These are phyloP conservation scores for Microcaecilia unicolor DNA, from an alignment of 2,797 vertebrate species.

Conservation along the genomic window DNA sequence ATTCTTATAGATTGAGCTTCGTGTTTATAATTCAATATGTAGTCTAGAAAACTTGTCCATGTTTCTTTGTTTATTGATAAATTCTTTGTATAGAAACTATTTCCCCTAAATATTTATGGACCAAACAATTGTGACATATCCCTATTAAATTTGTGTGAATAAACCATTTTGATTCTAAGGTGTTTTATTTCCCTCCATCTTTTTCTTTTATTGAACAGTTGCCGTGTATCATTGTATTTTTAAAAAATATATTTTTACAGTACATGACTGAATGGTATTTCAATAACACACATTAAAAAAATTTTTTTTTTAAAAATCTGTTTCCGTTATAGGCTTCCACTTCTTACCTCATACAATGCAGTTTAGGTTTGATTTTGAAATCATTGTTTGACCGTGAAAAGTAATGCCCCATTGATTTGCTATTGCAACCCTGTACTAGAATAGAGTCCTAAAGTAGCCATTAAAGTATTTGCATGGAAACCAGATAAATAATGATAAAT, in stretches of 20 bases:
- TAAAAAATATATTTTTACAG: constrained; percentile 26
- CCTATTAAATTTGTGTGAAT: constrained; percentile 99
- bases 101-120: constrained; percentile 99
- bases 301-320: constrained; percentile 34
- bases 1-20: constrained; percentile 99
- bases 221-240: constrained; percentile 20
- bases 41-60: constrained; percentile 99
- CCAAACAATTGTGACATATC: constrained; percentile 99
- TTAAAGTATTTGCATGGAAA: constrained; percentile 90
- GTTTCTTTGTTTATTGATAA: constrained; percentile 99
- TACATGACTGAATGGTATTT: constrained; percentile 33
- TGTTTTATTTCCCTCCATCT: constrained; percentile 87
- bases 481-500: constrained; percentile 71
- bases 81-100: constrained; percentile 99
- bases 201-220: constrained; percentile 24
- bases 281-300: constrained; percentile 21
- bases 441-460: too few species aligned
- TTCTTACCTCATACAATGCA: constrained; percentile 31
- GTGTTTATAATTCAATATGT: constrained; percentile 99
- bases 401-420: constrained; percentile 97
- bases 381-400: constrained; percentile 41
- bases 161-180: constrained; percentile 97
- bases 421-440: constrained; percentile 67
- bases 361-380: constrained; percentile 31
- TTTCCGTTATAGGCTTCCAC: constrained; percentile 29